Evolutionary conservation across 2,888 invertebrate genomes (phyloP), one percentile per base, ranked within the genome.

Genomic region (Drosophila austrosaltans): DNA sequence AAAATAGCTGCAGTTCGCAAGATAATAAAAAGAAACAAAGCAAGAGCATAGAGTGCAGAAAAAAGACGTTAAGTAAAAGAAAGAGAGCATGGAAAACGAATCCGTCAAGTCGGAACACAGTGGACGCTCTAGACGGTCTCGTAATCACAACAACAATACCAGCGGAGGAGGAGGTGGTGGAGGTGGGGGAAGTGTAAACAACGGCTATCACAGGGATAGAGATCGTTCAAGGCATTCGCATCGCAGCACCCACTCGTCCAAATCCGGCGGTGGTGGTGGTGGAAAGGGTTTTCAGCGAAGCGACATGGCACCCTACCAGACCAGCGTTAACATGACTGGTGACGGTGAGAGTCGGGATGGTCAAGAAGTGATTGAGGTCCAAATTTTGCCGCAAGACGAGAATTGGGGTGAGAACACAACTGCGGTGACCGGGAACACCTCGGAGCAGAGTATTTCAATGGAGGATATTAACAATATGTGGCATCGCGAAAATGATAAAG

Each of bases 391-490:
- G 0, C 96, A 98, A 93, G 99, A 99, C 93, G 99, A 99, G 90
- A 98, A 98, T 92, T 99, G 99, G 99, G 98, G 98, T n/a, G 99
- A 99, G 92, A 98, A 98, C 89, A 98, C 98, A 0, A 99, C 99
- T 0, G 98, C 98, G 0, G 96, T 99, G 39, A 99, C 99, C 0
- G 98, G 98, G 8, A 98, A 98, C 89, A 98, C 98, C 1, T 98
- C 98, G 0, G 99, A 98, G 91, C 97, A 98, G 84, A 98, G 98
- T 3, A 97, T 97, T 82, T 98, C 98, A 0, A 96, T 97, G 91
- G 98, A 98, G 91, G 98, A 98, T 91, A 95, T 97, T 3, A 96
- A 96, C 85, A 96, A 96, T 87, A 97, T 96, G 95, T 97, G 97
- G 97, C 94, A 94, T 57, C 94, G 94, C 12, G 96, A 96, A 36